These are phyloP conservation scores for Lucinisca nassula DNA, from an alignment of 2,888 invertebrate genomes.

Conservation along the genomic window DNA sequence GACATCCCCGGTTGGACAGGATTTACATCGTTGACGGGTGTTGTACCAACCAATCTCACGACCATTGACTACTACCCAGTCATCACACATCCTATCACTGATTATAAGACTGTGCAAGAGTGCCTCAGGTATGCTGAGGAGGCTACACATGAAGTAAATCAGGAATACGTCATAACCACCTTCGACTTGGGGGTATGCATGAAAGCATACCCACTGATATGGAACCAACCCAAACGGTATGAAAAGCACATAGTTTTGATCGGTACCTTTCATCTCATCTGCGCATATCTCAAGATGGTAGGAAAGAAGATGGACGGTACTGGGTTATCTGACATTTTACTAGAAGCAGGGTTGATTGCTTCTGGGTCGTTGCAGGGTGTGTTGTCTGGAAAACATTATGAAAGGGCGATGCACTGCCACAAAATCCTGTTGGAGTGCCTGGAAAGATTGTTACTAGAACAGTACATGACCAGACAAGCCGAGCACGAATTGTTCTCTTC, in stretches of 20 bases:
- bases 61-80: slow-evolving; percentile 73
- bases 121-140: slow-evolving; percentile 54
- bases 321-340: neutral
- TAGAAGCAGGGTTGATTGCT: slow-evolving; percentile 53
- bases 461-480: neutral
- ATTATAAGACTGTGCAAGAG: slow-evolving; percentile 66
- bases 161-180: slow-evolving; percentile 33
- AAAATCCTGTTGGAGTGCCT: slow-evolving; percentile 21
- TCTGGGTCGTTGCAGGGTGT: slow-evolving; percentile 43
- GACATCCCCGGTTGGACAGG: slow-evolving; percentile 60
- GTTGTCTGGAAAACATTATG: slow-evolving; percentile 30
- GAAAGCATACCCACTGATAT: slow-evolving; percentile 70
- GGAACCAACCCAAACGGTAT: slow-evolving; percentile 12
- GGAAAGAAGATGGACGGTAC: slow-evolving; percentile 43
- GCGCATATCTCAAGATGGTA: slow-evolving; percentile 47
- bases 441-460: neutral
- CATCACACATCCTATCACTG: slow-evolving; percentile 46
- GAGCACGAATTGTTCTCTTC: neutral
- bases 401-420: slow-evolving; percentile 65
- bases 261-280: slow-evolving; percentile 38
- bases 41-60: slow-evolving; percentile 46
- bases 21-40: slow-evolving; percentile 62
- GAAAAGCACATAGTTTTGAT: slow-evolving; percentile 31
- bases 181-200: slow-evolving; percentile 65
- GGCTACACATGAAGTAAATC: slow-evolving; percentile 61